Evolutionary conservation across 92 coral and sea anemone genomes (phyloP).

Genomic region (Heliopora coerulea): DNA sequence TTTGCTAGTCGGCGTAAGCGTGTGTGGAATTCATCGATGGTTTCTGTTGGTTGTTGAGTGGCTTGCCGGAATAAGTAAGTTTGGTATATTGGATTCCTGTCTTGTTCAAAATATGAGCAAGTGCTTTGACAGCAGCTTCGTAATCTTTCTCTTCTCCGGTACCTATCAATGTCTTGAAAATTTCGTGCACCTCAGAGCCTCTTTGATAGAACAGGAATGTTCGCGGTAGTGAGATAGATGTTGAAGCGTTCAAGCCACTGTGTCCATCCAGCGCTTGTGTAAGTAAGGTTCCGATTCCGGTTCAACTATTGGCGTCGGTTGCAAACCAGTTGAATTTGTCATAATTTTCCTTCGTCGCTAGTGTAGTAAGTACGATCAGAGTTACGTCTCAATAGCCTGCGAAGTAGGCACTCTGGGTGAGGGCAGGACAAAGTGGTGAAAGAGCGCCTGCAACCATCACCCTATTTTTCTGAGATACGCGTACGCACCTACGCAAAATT

Average conservation of each 20-base stretch:
- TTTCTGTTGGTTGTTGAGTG: conserved; percentile 15
- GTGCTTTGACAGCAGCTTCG: conserved; percentile 18
- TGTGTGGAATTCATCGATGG: conserved; percentile 20
- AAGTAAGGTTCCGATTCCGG: conserved; percentile 33
- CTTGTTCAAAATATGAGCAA: conserved; percentile 18
- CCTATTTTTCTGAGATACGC: no score
- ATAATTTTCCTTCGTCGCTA: neutral
- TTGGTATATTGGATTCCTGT: neutral
- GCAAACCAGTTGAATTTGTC: neutral
- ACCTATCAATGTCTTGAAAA: conserved; percentile 31
- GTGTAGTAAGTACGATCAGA: no score
- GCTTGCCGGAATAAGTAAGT: conserved; percentile 16
- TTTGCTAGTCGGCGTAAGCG: conserved; percentile 14
- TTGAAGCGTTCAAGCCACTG: conserved; percentile 34
- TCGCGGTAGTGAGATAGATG: conserved; percentile 29
- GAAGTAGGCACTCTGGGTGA: no score
- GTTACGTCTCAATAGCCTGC: no score
- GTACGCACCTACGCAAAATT: no score
- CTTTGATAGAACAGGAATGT: conserved; percentile 39
- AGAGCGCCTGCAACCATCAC: no score
- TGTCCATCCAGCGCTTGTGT: conserved; percentile 44
- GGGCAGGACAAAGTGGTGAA: no score
- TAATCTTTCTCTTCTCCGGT: conserved; percentile 35
- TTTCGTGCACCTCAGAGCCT: conserved; percentile 45
- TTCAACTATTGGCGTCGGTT: conserved; percentile 1